Conservation (phyloP, 2,888 invertebrate species). For the Incurvaria masculella region DNA sequence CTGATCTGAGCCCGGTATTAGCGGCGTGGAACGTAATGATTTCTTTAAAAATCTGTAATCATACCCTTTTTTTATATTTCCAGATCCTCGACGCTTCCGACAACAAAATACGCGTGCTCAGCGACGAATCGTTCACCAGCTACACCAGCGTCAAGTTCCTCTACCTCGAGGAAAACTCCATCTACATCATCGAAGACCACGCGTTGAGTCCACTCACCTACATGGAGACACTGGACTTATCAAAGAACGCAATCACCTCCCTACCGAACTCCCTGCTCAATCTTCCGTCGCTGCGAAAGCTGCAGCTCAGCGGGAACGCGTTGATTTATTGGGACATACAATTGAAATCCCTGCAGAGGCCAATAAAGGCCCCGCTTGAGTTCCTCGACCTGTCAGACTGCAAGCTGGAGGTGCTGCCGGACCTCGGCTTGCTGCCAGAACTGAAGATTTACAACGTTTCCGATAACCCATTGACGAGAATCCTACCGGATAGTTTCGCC, state of each 20-base stretch:
- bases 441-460: slow-evolving; percentile 62
- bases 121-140: slow-evolving; percentile 42
- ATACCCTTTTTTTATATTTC: too few species aligned
- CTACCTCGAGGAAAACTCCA: slow-evolving; percentile 58
- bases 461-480: slow-evolving; percentile 44
- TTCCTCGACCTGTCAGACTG: slow-evolving; percentile 61
- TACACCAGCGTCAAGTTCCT: slow-evolving; percentile 53
- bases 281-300: slow-evolving; percentile 57
- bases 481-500: slow-evolving; percentile 54
- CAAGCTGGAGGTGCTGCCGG: slow-evolving; percentile 54
- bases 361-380: slow-evolving; percentile 56
- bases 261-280: slow-evolving; percentile 52
- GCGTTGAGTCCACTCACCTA: slow-evolving; percentile 46
- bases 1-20: too few species aligned
- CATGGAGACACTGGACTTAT: slow-evolving; percentile 54
- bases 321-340: slow-evolving; percentile 37
- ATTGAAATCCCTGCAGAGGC: slow-evolving; percentile 39
- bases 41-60: too few species aligned
- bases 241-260: slow-evolving; percentile 48
- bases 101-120: slow-evolving; percentile 53
- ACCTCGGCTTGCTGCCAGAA: slow-evolving; percentile 58
- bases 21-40: too few species aligned
- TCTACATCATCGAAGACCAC: slow-evolving; percentile 50
- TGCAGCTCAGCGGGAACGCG: slow-evolving; percentile 57
- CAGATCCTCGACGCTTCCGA: slow-evolving; percentile 58